Evolutionary conservation across 2,888 invertebrate genomes (phyloP).

Genomic region (Lasius platythorax): DNA sequence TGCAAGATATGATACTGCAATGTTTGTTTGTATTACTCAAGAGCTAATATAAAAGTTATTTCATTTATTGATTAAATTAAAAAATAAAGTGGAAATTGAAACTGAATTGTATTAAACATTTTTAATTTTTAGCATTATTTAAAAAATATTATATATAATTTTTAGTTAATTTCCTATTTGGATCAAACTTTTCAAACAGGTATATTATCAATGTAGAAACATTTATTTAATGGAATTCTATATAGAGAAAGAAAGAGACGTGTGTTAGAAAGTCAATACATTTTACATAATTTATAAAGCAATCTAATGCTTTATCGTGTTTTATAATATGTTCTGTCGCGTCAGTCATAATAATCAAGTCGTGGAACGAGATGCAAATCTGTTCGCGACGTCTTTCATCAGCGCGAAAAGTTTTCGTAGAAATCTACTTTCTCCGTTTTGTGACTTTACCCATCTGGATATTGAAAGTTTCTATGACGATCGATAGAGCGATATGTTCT

Average conservation of each 20-base stretch:
- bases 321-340: neutral
- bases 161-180: no score
- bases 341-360: slow-evolving; percentile 26
- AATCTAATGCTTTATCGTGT: neutral
- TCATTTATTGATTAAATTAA: neutral
- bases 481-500: slow-evolving; percentile 50
- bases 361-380: slow-evolving; percentile 17
- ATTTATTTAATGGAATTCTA: neutral
- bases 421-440: slow-evolving; percentile 38
- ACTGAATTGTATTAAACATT: neutral
- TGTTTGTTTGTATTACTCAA: neutral
- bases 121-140: no score
- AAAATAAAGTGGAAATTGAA: neutral
- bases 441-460: slow-evolving; percentile 28
- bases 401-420: slow-evolving; percentile 24
- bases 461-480: slow-evolving; percentile 45
- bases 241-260: neutral
- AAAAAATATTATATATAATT: no score
- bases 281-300: neutral
- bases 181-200: neutral
- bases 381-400: slow-evolving; percentile 18
- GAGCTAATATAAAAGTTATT: neutral
- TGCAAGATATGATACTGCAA: neutral
- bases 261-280: neutral
- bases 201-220: neutral